phyloP scores from a whole-genome alignment of 2,888 invertebrate genomes.

The Byasa hedistus region DNA sequence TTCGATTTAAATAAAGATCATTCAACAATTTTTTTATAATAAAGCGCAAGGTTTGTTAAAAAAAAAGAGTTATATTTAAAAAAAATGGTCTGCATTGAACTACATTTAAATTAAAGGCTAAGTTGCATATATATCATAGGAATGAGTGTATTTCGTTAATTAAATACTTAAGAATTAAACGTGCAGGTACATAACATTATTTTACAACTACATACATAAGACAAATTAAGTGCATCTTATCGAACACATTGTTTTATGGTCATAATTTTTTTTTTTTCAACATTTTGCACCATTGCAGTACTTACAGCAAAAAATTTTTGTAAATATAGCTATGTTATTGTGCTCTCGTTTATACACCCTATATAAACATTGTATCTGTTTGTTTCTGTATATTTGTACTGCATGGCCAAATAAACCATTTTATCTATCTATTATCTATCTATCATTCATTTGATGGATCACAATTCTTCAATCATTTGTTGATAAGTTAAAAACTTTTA shows the following conservation, averaged over 20 bases:
- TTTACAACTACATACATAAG: conserved; percentile 15
- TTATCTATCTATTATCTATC: too few relatives aligned
- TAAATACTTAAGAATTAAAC: conserved; percentile 12
- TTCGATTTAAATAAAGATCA: not conserved
- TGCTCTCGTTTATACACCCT: too few relatives aligned
- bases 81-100: conserved; percentile 5
- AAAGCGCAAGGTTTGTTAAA: not conserved
- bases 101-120: conserved; percentile 8
- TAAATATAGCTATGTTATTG: too few relatives aligned
- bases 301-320: too few relatives aligned
- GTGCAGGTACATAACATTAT: conserved; percentile 27
- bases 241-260: conserved; percentile 21
- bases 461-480: not conserved
- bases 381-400: too few relatives aligned
- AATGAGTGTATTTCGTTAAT: conserved; percentile 3
- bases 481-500: too few relatives aligned
- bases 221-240: conserved; percentile 16
- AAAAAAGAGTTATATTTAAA: not conserved
- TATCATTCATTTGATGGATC: not conserved
- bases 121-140: not conserved
- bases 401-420: too few relatives aligned
- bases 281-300: too few relatives aligned
- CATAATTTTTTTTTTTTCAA: not conserved
- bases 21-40: not conserved
- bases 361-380: too few relatives aligned